Percentiles rank a stretch among this genome's conserved stretches.
These are phyloP conservation scores for Philopedon plagiatum DNA, from an alignment of 2,888 invertebrate genomes.

Conservation along the genomic window DNA sequence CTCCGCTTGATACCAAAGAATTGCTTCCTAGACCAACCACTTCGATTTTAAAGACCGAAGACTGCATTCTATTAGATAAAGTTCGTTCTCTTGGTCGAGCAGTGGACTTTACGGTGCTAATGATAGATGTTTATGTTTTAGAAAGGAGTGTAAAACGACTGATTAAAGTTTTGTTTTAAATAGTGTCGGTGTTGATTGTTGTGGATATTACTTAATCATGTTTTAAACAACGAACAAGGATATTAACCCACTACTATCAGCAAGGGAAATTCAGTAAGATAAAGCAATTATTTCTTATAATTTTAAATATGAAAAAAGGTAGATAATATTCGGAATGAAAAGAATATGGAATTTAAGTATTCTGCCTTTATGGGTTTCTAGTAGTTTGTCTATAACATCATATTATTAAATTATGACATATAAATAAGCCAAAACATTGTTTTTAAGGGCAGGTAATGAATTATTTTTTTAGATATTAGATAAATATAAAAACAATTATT, in stretches of 20 bases:
- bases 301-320: too few relatives aligned
- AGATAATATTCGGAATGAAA: too few relatives aligned
- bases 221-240: background rate
- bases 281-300: too few relatives aligned
- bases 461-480: too few relatives aligned
- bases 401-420: too few relatives aligned
- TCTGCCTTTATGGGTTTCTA: too few relatives aligned
- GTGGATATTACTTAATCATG: background rate
- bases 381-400: too few relatives aligned
- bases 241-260: background rate
- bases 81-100: constrained; percentile 2
- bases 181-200: background rate
- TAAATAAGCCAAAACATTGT: too few relatives aligned
- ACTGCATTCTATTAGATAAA: constrained; percentile 43
- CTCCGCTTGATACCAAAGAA: constrained; percentile 28
- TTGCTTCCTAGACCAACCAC: constrained; percentile 36
- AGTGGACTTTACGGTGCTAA: background rate
- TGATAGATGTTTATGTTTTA: background rate
- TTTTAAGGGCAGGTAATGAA: too few relatives aligned
- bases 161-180: background rate
- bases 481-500: too few relatives aligned
- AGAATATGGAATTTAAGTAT: too few relatives aligned
- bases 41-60: constrained; percentile 35
- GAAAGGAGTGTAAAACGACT: background rate
- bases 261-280: too few relatives aligned